Base-by-base conservation (phyloP, 2,888 invertebrate species). In the Trichopoda pennipes region DNA sequence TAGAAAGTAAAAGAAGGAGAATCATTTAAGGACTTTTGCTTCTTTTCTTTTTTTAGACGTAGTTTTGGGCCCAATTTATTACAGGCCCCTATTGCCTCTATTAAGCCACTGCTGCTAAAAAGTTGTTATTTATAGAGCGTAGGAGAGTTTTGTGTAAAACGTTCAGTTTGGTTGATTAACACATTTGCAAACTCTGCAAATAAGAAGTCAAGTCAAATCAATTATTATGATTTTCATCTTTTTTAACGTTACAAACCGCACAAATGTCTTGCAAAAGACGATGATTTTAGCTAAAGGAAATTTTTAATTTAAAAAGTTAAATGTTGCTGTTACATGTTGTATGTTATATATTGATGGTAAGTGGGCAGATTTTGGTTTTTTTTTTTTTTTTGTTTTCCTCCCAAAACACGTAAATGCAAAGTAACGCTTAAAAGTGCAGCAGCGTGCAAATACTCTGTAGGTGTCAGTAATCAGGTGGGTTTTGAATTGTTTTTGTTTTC, bases 401-500 rank as follows among this genome's bases (percentile, higher is more conserved):
- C 9, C 28, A 17, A 8, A 19, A 66, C 74, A 74, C 38, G 63
- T 58, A 47, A 70, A n/a, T 32, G 21, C 44, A 28, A 68, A 53
- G 38, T 53, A 60, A 53, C 28, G 32, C 17, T 60, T 51, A 21
- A 76, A 56, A 63, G 35, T 58, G 32, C 17, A 35, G 19, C 55
- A 66, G 19, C 23, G 21, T 51, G 42, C 44, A 68, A 68, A 61
- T 21, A 21, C n/a, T 68, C 73, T 78, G 81, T 81, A 74, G 81
- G 81, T 81, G 81, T 81, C 81, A 61, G 21, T 23, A 53, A 72
- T 81, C 74, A 81, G 81, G 81, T 81, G 81, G 78, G 81, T 51
- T 74, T 68, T 19, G 8, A n/a, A 1, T 38, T 51, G n/a, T 10
- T 35, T 53, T 55, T 1, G 10, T 28, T 12, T 28, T 2, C 28